Evolutionary conservation across 2,797 vertebrate species (phyloP).

Genomic region (Squalus acanthias): DNA sequence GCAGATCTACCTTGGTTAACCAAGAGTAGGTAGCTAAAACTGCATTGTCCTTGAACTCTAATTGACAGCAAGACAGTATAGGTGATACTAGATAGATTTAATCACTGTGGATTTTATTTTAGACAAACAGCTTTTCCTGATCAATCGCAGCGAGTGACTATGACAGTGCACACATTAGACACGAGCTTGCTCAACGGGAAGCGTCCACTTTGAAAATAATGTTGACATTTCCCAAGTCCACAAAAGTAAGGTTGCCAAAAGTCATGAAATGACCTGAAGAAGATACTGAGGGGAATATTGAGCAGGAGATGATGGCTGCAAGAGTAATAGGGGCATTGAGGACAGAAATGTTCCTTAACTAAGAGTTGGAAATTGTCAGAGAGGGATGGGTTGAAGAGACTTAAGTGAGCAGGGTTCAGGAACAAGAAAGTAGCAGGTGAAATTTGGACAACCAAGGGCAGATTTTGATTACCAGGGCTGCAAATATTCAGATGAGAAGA

Average conservation of each 20-base stretch:
- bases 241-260: background rate
- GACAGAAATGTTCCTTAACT: background rate
- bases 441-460: background rate
- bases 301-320: background rate
- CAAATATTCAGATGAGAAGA: background rate
- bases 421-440: background rate
- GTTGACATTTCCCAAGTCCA: background rate
- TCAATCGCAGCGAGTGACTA: background rate
- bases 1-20: background rate
- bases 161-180: background rate
- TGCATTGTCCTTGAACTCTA: background rate
- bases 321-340: background rate
- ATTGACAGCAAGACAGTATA: background rate
- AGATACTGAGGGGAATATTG: background rate
- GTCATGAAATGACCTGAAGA: background rate
- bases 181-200: background rate
- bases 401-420: background rate
- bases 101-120: background rate
- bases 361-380: background rate
- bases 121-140: background rate
- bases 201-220: background rate
- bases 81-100: background rate
- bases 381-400: background rate
- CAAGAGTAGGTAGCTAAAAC: background rate
- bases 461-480: background rate